These are phyloP conservation scores for Strongylocentrotus purpuratus DNA, from an alignment of 35 echinoderm and acorn worm species.

Conservation along the genomic window DNA sequence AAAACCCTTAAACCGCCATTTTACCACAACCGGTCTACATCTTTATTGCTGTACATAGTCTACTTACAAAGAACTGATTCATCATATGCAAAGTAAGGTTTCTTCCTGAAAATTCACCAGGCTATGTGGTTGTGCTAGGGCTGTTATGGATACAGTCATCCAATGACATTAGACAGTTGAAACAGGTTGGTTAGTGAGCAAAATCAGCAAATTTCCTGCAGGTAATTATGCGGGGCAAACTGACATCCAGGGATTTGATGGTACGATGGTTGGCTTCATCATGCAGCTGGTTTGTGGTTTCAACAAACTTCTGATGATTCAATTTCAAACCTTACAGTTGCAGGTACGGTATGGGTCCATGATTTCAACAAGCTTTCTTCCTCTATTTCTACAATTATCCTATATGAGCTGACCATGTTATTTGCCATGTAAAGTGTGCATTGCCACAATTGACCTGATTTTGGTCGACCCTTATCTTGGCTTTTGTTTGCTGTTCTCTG, in stretches of 20 bases:
- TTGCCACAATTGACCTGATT: neutral
- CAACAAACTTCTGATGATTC: neutral
- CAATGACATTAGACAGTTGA: neutral
- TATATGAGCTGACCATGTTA: too few relatives aligned
- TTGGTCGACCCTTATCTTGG: neutral
- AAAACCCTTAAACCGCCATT: too few relatives aligned
- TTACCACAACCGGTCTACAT: too few relatives aligned
- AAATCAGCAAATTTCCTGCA: neutral
- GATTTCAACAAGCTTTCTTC: neutral
- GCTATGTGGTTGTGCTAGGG: neutral
- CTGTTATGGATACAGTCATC: neutral
- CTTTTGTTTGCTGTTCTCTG: neutral
- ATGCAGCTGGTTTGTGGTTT: neutral
- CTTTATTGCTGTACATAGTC: too few relatives aligned
- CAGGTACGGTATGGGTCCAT: too few relatives aligned
- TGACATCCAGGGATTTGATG: neutral
- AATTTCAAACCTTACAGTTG: neutral
- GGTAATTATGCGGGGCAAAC: neutral
- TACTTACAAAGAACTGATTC: neutral
- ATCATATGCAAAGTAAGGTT: neutral
- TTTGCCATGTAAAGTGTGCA: neutral
- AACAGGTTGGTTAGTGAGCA: neutral
- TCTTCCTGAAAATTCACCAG: neutral
- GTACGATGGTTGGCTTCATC: neutral
- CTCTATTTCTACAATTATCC: neutral